Evolutionary conservation across 2,888 invertebrate genomes (phyloP).

Genomic region (Tenthredo distinguenda): DNA sequence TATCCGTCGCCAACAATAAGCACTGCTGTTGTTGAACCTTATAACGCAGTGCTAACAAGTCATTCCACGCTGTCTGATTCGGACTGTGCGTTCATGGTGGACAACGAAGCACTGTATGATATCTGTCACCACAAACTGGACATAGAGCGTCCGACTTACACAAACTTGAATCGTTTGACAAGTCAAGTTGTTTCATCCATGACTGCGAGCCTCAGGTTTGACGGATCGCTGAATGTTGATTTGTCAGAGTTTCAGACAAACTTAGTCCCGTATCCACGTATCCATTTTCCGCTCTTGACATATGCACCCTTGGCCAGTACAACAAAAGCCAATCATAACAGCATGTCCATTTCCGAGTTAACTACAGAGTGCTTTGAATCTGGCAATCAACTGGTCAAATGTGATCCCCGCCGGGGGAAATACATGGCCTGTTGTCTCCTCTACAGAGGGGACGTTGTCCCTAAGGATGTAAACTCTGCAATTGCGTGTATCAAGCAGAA

Average conservation of each 20-base stretch:
- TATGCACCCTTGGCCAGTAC: conserved; percentile 79
- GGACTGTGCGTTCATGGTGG: conserved; percentile 74
- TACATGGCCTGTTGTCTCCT: conserved; percentile 79
- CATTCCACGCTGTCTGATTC: conserved; percentile 73
- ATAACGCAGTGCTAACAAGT: conserved; percentile 74
- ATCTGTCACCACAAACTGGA: conserved; percentile 81
- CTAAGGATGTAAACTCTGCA: conserved; percentile 78
- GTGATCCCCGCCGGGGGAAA: conserved; percentile 72
- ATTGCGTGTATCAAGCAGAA: conserved; percentile 81
- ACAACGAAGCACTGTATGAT: conserved; percentile 74
- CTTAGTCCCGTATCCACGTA: conserved; percentile 61
- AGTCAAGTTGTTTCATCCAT: conserved; percentile 72
- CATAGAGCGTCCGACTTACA: conserved; percentile 81
- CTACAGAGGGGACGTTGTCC: conserved; percentile 66
- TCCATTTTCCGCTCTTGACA: conserved; percentile 76
- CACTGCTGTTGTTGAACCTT: conserved; percentile 76
- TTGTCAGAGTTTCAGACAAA: conserved; percentile 63
- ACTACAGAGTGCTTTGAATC: conserved; percentile 68
- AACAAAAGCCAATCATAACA: conserved; percentile 79
- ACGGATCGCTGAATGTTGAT: conserved; percentile 60
- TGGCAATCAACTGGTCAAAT: conserved; percentile 72
- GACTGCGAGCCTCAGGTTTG: conserved; percentile 75
- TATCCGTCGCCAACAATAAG: conserved; percentile 77
- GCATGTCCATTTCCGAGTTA: conserved; percentile 59
- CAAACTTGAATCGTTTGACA: conserved; percentile 81